Evolutionary conservation across 1,140 invertebrate species (phyloP).

Genomic region (Uloborus diversus): DNA sequence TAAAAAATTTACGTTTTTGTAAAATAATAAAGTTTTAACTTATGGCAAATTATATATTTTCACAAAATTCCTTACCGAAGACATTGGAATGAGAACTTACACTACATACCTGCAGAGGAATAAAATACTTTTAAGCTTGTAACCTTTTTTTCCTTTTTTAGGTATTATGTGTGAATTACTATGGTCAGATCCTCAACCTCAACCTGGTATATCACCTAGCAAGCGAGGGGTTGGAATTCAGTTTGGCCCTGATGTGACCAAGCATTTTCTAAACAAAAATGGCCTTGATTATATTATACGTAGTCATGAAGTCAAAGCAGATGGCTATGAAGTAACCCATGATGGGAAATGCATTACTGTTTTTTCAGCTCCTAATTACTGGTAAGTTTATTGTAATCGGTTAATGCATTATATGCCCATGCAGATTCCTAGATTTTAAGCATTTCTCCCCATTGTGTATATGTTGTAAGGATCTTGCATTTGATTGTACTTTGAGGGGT

Average conservation of each 20-base stretch:
- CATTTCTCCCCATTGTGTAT: no score
- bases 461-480: no score
- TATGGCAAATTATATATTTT: no score
- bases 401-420: no score
- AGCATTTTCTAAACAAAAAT: conserved; percentile 84
- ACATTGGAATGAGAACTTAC: neutral
- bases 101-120: no score
- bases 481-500: no score
- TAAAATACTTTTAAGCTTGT: neutral
- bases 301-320: conserved; percentile 97
- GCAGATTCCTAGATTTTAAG: no score
- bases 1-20: no score
- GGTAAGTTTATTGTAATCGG: conserved; percentile 74
- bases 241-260: conserved; percentile 97
- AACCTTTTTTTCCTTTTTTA: conserved; percentile 59
- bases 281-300: conserved; percentile 92
- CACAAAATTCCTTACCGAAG: no score
- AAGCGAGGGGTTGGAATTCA: conserved; percentile 98
- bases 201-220: conserved; percentile 84
- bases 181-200: conserved; percentile 97
- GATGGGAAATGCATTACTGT: conserved; percentile 94
- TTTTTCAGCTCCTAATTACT: conserved; percentile 99
- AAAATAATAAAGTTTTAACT: no score
- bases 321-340: conserved; percentile 95
- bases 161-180: conserved; percentile 95